Base-by-base conservation (phyloP, 1,140 invertebrate species). In the Pteromalus puparum region DNA sequence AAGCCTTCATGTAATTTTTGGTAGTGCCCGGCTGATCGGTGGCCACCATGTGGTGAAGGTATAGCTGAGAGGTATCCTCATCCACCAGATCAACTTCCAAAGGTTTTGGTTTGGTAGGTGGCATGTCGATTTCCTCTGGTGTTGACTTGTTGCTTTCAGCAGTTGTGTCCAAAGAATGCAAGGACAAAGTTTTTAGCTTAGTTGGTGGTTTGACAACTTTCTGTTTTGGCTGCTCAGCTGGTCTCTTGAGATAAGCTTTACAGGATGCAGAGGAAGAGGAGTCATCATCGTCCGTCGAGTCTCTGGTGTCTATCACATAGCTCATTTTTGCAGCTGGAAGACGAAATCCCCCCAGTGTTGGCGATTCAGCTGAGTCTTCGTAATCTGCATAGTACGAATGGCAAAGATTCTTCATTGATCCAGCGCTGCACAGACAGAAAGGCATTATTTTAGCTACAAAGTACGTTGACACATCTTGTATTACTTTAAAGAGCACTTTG, bases 21-120 rank as follows among this genome's bases (percentile, higher is more conserved):
- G 74, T 65, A 13, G 12, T 34, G 10, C 1, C 12, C 0, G 61
- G 42, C 18, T 48, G 26, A 1, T 72, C 12, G 2, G n/a, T 78
- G 38, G 67, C 26, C 1, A 83, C 75, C 65, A 83, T 78, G 12
- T 67, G 70, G 34, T 83, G 75, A 2, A 83, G 42, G 21, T 46
- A 38, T n/a, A 76, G 24, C 7, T 48, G 21, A 10, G 74, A 26
- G 42, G 9, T 76, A 10, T 48, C 46, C 1, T 76, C 74, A 2
- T 18, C 21, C 34, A 18, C 15, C 34, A 42, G 72, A 10, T 74
- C 72, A 42, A 6, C 6, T n/a, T n/a, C n/a, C 2, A n/a, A 6
- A 61, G 53, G 6, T 61, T 61, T 61, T 6, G 21, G 4, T n/a
- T 61, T n/a, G 3, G 53, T 21, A 61, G 21, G 7, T 3, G 53